These are phyloP conservation scores for Emmelina monodactyla DNA, from an alignment of 2,888 invertebrate genomes.

Conservation along the genomic window DNA sequence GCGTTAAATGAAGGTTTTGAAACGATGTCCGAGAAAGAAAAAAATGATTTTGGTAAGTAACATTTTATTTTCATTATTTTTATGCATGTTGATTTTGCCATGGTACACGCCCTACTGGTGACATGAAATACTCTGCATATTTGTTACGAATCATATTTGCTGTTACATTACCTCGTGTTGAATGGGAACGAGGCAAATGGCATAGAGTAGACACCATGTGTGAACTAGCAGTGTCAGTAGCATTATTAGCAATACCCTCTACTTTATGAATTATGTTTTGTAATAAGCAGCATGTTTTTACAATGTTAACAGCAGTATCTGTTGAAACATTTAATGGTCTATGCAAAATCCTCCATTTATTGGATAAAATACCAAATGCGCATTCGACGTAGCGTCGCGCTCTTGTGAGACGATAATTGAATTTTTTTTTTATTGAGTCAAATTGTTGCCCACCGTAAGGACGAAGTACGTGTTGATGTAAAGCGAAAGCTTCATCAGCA, in stretches of 20 bases:
- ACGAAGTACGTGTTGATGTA: conserved; percentile 14
- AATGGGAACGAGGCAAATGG: conserved; percentile 15
- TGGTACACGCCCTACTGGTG: conserved; percentile 16
- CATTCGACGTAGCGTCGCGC: conserved; percentile 15
- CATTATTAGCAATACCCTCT: conserved; percentile 18
- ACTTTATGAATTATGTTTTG: conserved; percentile 16
- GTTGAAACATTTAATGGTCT: conserved; percentile 15
- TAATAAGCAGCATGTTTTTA: conserved; percentile 17
- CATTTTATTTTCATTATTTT: conserved; percentile 13
- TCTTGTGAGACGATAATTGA: conserved; percentile 12
- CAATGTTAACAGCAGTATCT: conserved; percentile 15
- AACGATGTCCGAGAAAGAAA: conserved; percentile 17
- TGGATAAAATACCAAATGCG: conserved; percentile 15
- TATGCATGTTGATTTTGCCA: conserved; percentile 16
- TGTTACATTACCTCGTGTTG: conserved; percentile 15
- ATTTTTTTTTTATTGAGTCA: conserved; percentile 10
- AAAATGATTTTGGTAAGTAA: conserved; percentile 13
- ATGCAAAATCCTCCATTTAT: conserved; percentile 19
- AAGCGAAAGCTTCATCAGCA: conserved; percentile 17
- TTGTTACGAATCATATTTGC: conserved; percentile 18
- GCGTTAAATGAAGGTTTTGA: conserved; percentile 18
- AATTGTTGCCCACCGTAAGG: conserved; percentile 16
- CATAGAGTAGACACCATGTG: conserved; percentile 13
- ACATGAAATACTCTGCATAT: conserved; percentile 19
- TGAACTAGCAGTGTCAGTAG: conserved; percentile 18